Conservation (phyloP, 2,113 vertebrate species). For the Hystrix cristata region DNA sequence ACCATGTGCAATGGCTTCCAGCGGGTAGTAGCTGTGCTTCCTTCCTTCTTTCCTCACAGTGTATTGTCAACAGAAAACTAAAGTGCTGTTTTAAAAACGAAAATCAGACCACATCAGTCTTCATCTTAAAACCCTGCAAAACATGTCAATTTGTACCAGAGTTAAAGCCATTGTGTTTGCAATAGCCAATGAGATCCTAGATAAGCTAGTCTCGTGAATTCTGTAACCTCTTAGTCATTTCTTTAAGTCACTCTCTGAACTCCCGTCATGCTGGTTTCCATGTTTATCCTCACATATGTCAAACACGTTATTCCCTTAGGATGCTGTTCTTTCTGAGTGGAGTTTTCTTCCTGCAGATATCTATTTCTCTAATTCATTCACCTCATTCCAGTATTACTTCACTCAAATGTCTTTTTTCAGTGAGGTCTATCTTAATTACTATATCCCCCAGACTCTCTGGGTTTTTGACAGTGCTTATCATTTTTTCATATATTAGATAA, state of each 20-base stretch:
- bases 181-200: background rate
- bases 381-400: background rate
- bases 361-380: background rate
- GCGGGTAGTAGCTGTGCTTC: background rate
- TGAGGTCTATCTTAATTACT: background rate
- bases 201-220: background rate
- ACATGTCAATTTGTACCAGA: background rate
- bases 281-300: background rate
- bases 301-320: background rate
- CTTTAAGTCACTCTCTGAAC: background rate
- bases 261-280: background rate
- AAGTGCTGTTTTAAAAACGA: background rate
- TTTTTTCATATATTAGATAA: background rate
- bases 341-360: background rate
- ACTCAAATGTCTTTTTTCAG: background rate
- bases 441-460: background rate
- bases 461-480: background rate
- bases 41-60: background rate
- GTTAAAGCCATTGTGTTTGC: background rate
- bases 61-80: constrained; percentile 23
- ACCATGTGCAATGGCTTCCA: background rate
- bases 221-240: background rate
- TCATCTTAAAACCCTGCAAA: constrained; percentile 1
- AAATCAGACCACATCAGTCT: background rate
- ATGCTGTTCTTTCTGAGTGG: background rate